Conservation (phyloP, 2,113 vertebrate species). For the Lepus americanus region DNA sequence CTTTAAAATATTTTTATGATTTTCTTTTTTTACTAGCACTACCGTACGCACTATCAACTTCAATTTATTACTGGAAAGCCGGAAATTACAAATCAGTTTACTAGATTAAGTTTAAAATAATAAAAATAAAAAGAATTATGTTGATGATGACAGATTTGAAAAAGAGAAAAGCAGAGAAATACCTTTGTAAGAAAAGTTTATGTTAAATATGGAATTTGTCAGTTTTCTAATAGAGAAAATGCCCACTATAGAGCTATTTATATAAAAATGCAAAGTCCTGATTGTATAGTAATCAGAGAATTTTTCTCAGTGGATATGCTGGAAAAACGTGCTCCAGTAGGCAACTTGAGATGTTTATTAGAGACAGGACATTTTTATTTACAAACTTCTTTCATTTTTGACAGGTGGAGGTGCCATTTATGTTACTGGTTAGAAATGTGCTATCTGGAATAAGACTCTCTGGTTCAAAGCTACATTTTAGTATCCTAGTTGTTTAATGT, state of each 20-base stretch:
- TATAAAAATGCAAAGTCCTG: background rate
- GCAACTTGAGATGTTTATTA: background rate
- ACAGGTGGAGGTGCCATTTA: accelerated
- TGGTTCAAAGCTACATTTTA: background rate
- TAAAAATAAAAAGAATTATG: background rate
- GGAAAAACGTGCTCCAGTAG: background rate
- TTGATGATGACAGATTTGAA: background rate
- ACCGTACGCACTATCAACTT: background rate
- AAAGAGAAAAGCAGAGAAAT: background rate
- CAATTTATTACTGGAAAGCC: background rate
- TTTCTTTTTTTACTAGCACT: background rate
- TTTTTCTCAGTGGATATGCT: background rate
- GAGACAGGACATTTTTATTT: background rate
- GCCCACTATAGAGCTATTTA: background rate
- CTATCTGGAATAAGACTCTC: background rate
- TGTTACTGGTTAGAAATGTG: background rate
- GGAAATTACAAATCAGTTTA: background rate
- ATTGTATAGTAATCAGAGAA: background rate
- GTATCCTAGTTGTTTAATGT: accelerated
- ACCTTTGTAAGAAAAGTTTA: background rate
- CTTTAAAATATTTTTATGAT: background rate
- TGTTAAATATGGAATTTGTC: background rate
- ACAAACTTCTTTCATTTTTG: background rate
- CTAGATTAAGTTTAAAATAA: background rate
- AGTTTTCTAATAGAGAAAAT: background rate